phyloP scores from a whole-genome alignment of 1,140 invertebrate species.

The Halesus radiatus region DNA sequence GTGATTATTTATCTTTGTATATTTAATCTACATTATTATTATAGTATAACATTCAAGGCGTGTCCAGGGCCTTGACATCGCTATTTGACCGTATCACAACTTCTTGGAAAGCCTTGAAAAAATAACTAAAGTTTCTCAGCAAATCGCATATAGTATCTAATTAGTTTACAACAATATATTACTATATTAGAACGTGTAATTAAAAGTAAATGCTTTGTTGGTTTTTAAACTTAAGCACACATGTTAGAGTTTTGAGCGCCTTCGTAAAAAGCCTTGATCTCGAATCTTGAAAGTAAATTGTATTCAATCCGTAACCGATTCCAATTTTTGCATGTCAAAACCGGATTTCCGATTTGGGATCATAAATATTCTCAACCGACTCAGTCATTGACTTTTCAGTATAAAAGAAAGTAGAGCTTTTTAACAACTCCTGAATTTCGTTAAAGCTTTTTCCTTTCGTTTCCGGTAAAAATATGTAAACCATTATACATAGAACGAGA shows the following conservation, averaged over 20 bases:
- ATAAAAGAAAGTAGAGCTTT: conserved; percentile 1
- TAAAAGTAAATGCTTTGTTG: no score
- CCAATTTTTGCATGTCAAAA: background rate
- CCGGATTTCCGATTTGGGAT: background rate
- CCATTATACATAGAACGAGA: conserved; percentile 10
- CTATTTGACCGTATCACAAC: background rate
- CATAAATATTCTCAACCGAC: conserved; percentile 21
- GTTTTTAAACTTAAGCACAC: no score
- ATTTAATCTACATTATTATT: no score
- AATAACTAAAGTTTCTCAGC: no score
- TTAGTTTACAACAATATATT: no score
- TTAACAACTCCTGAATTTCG: conserved; percentile 48
- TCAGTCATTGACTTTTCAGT: background rate
- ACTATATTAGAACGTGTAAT: no score
- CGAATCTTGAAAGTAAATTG: no score
- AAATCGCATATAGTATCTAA: no score
- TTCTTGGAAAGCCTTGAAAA: conserved; percentile 17
- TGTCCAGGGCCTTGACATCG: conserved; percentile 12
- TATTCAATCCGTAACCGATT: background rate
- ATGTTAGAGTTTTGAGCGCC: no score
- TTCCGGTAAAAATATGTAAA: conserved; percentile 45
- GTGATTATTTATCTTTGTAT: no score
- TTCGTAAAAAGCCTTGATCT: no score
- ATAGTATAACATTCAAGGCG: no score
- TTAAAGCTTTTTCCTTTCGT: conserved; percentile 45